Conservation (phyloP, 2,113 vertebrate species). For the Bufo gargarizans region DNA sequence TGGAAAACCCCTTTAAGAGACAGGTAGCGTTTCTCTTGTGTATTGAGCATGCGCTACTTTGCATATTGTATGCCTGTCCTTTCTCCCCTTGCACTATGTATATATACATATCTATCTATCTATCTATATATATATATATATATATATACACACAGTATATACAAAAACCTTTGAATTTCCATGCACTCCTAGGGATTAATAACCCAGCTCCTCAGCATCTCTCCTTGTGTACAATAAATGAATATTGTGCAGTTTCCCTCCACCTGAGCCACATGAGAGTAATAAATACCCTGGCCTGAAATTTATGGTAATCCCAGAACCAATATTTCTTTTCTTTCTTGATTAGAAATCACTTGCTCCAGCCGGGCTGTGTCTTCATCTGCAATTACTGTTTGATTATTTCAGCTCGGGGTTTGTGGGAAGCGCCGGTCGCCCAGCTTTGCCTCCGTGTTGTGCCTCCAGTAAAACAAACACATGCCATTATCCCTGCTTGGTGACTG, state of each 20-base stretch:
- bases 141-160: neutral
- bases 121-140: neutral
- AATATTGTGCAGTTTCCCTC: conserved; percentile 21
- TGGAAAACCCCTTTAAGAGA: too few species aligned
- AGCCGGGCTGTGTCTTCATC: conserved; percentile 33
- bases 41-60: too few species aligned
- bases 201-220: neutral
- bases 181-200: conserved; percentile 24
- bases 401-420: conserved; percentile 33
- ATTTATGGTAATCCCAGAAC: conserved; percentile 52
- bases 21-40: too few species aligned
- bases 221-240: conserved; percentile 22
- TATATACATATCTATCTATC: too few species aligned
- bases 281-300: conserved; percentile 43
- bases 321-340: conserved; percentile 55
- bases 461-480: conserved; percentile 53
- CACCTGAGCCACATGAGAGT: conserved; percentile 34
- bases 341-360: conserved; percentile 52
- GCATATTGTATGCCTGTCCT: neutral
- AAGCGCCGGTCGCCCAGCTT: neutral
- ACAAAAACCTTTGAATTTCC: conserved; percentile 1
- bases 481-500: conserved; percentile 50
- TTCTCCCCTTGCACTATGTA: neutral
- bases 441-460: conserved; percentile 29
- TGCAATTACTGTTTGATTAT: conserved; percentile 53